Conservation (phyloP, 1,140 invertebrate genomes). For the Pygmarrhopalites habei region DNA sequence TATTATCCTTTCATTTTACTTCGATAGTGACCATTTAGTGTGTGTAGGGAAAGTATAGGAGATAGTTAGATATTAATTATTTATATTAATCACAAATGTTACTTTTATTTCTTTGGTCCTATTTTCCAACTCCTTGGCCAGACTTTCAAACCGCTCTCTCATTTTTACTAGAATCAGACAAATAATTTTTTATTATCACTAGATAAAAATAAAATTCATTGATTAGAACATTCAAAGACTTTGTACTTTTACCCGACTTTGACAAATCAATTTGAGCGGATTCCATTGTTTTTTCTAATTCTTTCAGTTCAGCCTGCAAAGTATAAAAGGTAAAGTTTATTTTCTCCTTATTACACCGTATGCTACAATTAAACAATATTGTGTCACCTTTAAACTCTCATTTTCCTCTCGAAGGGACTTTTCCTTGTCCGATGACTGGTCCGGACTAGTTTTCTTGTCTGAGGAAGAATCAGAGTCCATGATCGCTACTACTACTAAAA, state of each 20-base stretch:
- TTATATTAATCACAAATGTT: neutral
- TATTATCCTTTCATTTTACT: too few relatives aligned
- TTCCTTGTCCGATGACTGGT: conserved; percentile 20
- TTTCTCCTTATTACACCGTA: neutral
- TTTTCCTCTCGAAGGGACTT: conserved; percentile 20
- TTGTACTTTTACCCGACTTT: conserved; percentile 23
- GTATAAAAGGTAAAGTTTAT: neutral
- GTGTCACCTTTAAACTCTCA: conserved; percentile 15
- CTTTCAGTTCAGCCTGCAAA: conserved; percentile 20
- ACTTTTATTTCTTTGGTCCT: conserved; percentile 34
- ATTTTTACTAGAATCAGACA: too few relatives aligned
- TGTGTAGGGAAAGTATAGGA: neutral
- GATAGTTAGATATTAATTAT: neutral
- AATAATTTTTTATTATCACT: too few relatives aligned
- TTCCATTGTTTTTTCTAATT: conserved; percentile 21
- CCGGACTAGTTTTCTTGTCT: too few relatives aligned
- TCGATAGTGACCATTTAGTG: neutral
- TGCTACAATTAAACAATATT: neutral
- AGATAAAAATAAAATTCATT: too few relatives aligned
- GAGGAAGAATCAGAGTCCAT: too few relatives aligned
- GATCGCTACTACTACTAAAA: too few relatives aligned
- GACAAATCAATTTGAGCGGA: conserved; percentile 20
- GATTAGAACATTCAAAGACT: too few relatives aligned
- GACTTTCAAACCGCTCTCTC: conserved; percentile 26
- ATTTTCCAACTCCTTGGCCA: conserved; percentile 36